Evolutionary conservation across 37 sponge, comb jelly and placozoan genomes (phyloP).

Genomic region (Ephydatia muelleri): DNA sequence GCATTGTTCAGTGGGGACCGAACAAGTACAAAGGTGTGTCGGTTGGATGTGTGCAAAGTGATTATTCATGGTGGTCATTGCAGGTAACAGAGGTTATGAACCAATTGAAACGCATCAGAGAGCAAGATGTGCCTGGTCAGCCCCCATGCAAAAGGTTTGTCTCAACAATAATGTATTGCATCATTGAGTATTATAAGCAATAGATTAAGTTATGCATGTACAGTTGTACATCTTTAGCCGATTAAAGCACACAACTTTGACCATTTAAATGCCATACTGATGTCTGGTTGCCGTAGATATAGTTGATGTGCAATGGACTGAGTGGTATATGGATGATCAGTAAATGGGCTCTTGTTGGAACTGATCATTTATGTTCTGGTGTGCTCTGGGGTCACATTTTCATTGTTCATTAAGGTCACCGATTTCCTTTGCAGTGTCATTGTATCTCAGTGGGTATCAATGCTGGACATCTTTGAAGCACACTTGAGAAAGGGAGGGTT

Average conservation of each 20-base stretch:
- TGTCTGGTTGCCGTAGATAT: background rate
- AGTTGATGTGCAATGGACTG: background rate
- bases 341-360: background rate
- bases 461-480: conserved; percentile 58
- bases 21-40: background rate
- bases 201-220: too few relatives aligned
- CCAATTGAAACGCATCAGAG: background rate
- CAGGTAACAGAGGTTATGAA: background rate
- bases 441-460: conserved; percentile 76
- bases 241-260: too few relatives aligned
- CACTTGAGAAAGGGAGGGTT: conserved; percentile 46
- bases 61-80: background rate
- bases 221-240: too few relatives aligned
- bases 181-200: too few relatives aligned
- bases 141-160: background rate
- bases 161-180: too few relatives aligned
- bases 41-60: background rate
- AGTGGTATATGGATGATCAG: conserved; percentile 1
- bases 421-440: conserved; percentile 43
- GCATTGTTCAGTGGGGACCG: background rate
- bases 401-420: background rate
- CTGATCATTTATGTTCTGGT: too few relatives aligned
- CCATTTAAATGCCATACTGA: too few relatives aligned
- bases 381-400: background rate
- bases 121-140: background rate